Percentiles rank a stretch among this genome's conserved stretches.
phyloP scores from a whole-genome alignment of 2,888 invertebrate genomes.

The Nymphalis polychloros region DNA sequence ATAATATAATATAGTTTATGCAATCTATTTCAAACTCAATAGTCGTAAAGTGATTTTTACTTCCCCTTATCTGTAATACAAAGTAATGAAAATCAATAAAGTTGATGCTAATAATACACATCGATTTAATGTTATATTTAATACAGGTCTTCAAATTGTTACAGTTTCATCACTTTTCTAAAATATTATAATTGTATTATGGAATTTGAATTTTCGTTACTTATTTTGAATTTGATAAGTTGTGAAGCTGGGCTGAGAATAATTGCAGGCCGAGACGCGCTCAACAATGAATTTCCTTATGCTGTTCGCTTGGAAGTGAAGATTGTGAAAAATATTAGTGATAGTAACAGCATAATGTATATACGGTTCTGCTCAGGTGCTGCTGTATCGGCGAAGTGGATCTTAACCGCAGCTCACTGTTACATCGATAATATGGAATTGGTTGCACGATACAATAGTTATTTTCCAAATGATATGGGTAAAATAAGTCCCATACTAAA shows the following conservation, averaged over 20 bases:
- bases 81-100: no score
- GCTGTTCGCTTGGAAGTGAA: neutral
- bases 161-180: neutral
- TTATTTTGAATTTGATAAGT: neutral
- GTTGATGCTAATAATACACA: no score
- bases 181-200: neutral
- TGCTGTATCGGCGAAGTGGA: constrained; percentile 4
- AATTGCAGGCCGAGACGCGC: constrained; percentile 13
- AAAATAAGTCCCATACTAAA: neutral
- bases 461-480: constrained; percentile 11
- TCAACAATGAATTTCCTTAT: constrained; percentile 7
- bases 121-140: no score
- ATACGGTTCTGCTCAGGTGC: constrained; percentile 1
- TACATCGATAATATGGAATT: neutral
- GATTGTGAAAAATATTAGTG: no score
- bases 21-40: no score
- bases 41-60: no score
- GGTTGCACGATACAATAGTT: constrained; percentile 10
- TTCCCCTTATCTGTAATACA: no score
- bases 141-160: neutral
- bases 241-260: constrained; percentile 7
- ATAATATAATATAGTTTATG: no score
- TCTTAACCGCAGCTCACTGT: constrained; percentile 14
- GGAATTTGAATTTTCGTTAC: neutral
- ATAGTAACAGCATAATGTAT: no score